Evolutionary conservation across 2,888 invertebrate species (phyloP).

Genomic region (Noctua fimbriata): DNA sequence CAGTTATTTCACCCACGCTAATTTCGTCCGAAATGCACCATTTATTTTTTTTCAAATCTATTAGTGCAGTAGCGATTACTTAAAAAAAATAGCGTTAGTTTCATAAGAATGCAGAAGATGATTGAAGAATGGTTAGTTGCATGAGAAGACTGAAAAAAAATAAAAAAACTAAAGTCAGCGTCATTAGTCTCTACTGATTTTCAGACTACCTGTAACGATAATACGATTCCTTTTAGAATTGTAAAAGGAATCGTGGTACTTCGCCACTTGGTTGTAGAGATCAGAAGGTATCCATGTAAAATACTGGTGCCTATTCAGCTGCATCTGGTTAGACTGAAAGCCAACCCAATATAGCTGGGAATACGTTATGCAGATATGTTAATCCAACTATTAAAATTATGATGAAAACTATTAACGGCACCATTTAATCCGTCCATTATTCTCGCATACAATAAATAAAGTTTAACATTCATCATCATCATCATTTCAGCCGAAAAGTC

Average conservation of each 20-base stretch:
- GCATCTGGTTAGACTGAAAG: neutral
- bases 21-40: neutral
- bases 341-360: neutral
- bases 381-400: neutral
- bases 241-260: neutral
- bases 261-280: neutral
- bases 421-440: slow-evolving; percentile 6
- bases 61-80: neutral
- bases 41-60: neutral
- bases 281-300: neutral
- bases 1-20: neutral
- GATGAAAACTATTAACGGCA: neutral
- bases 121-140: neutral
- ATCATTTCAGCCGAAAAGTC: no score
- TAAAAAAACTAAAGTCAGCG: neutral
- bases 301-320: neutral
- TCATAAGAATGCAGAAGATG: neutral
- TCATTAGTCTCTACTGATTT: neutral
- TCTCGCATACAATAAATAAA: slow-evolving; percentile 26
- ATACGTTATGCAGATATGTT: neutral
- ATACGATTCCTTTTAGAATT: neutral
- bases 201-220: neutral
- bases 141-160: neutral
- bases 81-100: neutral
- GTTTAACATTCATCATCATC: slow-evolving; percentile 31